Base-by-base conservation (phyloP, 1,140 invertebrate genomes). In the Drosophila elegans region DNA sequence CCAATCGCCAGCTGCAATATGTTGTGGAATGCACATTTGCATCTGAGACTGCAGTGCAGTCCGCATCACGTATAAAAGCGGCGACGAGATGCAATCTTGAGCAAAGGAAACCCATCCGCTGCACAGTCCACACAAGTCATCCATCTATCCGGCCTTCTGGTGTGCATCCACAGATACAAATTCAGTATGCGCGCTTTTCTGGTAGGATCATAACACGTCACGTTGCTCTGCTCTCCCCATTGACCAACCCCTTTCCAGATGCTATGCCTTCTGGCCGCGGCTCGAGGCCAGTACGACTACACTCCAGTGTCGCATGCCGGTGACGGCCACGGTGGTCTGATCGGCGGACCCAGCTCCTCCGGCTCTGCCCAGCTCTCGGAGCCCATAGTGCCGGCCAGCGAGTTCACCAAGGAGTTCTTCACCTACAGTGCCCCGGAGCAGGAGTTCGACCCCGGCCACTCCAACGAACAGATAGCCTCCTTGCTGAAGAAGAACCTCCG, bases 401-500 rank as follows among this genome's bases (percentile, higher is more conserved):
- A 89, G 55, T 91, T 74, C 60, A 89, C 83, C 51, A 91, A 91
- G 51, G 82, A 90, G 41, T 91, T 90, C 63, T 91, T 73, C 38
- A 62, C 80, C 0, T 89, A 91, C 44, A 78, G 67, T 0, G 90
- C 90, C 3, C 90, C 88, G 1, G 90, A 91, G 36, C 74, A 83
- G 62, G 90, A 90, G 51, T 91, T 80, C 44, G 74, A 90, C 34
- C 84, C 84, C 52, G 49, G 49, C 0, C 66, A 57, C 1, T 42
- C 63, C 34, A 63, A 75, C 41, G 84, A 83, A 7, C 68, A 80
- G 46, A 75, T 83, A 41, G 54, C 66, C 10, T 80, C 73, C 10
- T 93, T 94, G 2, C 92, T 95, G 69, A 95, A 96, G 91, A 96
- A 96, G 79, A 96, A 96, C 92, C 96, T 96, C 93, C 96, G 96